Conservation (phyloP, 2,888 invertebrate species). For the Colostygia pectinataria region DNA sequence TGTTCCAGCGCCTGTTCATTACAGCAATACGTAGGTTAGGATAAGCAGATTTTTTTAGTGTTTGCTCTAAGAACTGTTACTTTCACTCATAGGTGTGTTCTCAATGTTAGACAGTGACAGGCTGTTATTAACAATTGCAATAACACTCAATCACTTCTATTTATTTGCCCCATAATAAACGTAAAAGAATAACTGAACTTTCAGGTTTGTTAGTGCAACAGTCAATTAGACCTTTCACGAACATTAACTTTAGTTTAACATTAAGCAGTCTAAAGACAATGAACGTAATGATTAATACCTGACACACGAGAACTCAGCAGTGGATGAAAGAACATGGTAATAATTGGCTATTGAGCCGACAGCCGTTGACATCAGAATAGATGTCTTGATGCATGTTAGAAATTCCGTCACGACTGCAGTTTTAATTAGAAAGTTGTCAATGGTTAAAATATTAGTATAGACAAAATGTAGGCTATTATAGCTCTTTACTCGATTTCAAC, state of each 20-base stretch:
- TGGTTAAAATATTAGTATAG: slow-evolving; percentile 1
- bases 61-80: too few species aligned
- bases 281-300: slow-evolving; percentile 37
- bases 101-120: too few species aligned
- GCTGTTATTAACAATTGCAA: too few species aligned
- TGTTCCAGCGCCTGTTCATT: too few species aligned
- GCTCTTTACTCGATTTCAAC: too few species aligned
- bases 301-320: slow-evolving; percentile 27
- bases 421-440: slow-evolving; percentile 25
- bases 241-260: slow-evolving; percentile 27
- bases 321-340: slow-evolving; percentile 24
- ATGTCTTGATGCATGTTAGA: slow-evolving; percentile 25
- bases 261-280: slow-evolving; percentile 36
- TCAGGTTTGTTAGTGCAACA: background rate
- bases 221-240: slow-evolving; percentile 24
- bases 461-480: background rate
- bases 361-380: slow-evolving; percentile 26
- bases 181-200: background rate
- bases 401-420: slow-evolving; percentile 25
- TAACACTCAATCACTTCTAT: too few species aligned
- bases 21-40: too few species aligned
- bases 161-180: too few species aligned
- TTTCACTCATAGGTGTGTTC: too few species aligned
- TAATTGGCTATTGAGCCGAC: slow-evolving; percentile 24
- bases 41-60: too few species aligned